These are phyloP conservation scores for Otus sunia DNA, from an alignment of 2,113 vertebrate genomes.

Conservation along the genomic window DNA sequence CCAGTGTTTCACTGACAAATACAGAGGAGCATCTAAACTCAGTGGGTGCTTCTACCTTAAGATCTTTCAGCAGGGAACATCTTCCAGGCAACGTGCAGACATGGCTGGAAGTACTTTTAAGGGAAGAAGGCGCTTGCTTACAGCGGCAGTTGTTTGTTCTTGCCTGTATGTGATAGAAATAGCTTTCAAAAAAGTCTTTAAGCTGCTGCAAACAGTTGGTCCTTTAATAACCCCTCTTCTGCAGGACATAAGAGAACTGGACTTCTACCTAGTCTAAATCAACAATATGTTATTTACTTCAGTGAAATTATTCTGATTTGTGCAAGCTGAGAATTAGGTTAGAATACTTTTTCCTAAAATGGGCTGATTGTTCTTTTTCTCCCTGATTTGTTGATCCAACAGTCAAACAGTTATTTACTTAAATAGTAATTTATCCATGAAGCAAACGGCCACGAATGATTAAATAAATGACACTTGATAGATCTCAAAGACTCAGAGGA, in stretches of 20 bases:
- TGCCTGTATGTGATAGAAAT: not conserved
- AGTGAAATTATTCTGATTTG: not conserved
- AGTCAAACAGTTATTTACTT: conserved; percentile 36
- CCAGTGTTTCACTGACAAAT: not conserved
- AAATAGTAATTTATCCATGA: conserved; percentile 27
- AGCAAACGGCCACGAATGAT: conserved; percentile 21
- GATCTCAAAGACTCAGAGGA: conserved; percentile 31
- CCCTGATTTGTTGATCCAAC: conserved; percentile 46
- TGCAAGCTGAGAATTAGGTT: not conserved
- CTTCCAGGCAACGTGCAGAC: not conserved
- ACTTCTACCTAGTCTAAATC: not conserved
- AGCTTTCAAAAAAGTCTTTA: not conserved
- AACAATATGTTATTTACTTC: not conserved
- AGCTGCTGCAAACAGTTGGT: not conserved
- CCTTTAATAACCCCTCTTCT: not conserved
- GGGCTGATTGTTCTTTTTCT: not conserved
- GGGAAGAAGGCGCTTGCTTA: not conserved
- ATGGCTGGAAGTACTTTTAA: not conserved
- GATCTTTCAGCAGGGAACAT: not conserved
- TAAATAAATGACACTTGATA: conserved; percentile 57
- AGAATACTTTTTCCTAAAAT: not conserved
- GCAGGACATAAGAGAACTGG: not conserved
- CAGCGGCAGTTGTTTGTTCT: not conserved
- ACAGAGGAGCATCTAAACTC: not conserved
- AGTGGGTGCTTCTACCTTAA: not conserved